Evolutionary conservation across 2,113 vertebrate species (phyloP).

Genomic region (Canis aureus): DNA sequence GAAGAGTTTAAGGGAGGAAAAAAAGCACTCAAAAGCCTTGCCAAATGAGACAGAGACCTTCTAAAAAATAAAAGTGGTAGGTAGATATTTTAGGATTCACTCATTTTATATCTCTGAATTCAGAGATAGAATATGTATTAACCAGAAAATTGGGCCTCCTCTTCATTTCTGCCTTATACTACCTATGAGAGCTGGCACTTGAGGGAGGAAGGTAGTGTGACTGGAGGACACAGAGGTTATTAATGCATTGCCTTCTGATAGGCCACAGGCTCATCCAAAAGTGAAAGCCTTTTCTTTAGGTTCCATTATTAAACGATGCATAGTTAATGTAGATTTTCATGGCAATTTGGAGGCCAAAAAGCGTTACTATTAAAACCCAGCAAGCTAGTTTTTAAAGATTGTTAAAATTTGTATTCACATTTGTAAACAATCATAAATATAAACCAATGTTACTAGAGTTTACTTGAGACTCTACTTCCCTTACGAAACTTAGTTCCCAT

Average conservation of each 20-base stretch:
- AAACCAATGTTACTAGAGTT: background rate
- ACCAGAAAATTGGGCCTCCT: background rate
- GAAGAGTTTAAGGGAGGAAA: background rate
- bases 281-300: background rate
- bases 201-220: background rate
- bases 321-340: background rate
- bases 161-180: background rate
- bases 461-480: background rate
- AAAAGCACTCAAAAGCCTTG: background rate
- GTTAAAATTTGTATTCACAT: background rate
- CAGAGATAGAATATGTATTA: background rate
- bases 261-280: background rate
- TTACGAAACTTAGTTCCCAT: background rate
- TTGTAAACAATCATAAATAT: background rate
- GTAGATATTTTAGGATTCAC: background rate
- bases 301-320: background rate
- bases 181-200: background rate
- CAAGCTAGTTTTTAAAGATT: background rate
- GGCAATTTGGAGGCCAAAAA: background rate
- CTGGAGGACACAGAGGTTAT: background rate
- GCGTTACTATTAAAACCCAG: background rate
- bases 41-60: background rate
- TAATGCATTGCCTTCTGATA: background rate
- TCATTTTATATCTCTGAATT: slow-evolving; percentile 7
- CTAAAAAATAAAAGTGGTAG: background rate